phyloP scores from a whole-genome alignment of 2,888 invertebrate species.

The Pandemis cinnamomeana region DNA sequence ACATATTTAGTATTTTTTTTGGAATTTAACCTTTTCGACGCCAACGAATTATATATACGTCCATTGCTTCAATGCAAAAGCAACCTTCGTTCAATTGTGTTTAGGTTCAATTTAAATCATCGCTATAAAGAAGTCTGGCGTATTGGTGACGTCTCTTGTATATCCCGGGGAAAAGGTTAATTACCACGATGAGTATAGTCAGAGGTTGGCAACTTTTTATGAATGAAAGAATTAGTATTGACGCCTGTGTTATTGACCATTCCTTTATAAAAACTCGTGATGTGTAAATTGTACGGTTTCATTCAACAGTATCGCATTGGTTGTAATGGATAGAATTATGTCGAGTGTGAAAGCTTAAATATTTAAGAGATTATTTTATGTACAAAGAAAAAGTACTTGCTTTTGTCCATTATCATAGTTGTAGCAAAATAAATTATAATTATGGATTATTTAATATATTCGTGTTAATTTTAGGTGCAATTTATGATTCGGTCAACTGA shows the following conservation, averaged over 20 bases:
- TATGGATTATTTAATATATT: conserved; percentile 30
- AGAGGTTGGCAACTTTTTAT: background rate
- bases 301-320: conserved; percentile 26
- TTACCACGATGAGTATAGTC: too few species aligned
- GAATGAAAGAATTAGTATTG: background rate
- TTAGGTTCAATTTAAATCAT: too few species aligned
- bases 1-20: too few species aligned
- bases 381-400: conserved; percentile 39
- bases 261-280: conserved; percentile 26
- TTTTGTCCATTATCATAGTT: conserved; percentile 40
- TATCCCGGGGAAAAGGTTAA: too few species aligned
- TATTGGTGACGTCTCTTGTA: too few species aligned
- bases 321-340: conserved; percentile 27
- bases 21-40: too few species aligned
- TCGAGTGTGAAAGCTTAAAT: conserved; percentile 33
- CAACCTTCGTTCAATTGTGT: too few species aligned
- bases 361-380: conserved; percentile 41
- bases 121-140: too few species aligned
- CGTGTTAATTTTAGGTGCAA: conserved; percentile 12
- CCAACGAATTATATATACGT: too few species aligned
- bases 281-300: conserved; percentile 30
- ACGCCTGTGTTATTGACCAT: background rate
- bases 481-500: background rate
- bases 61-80: too few species aligned
- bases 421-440: conserved; percentile 18